Evolutionary conservation across 2,888 invertebrate species (phyloP), one percentile per base, ranked within the genome.

Genomic region (Limnephilus auricula): DNA sequence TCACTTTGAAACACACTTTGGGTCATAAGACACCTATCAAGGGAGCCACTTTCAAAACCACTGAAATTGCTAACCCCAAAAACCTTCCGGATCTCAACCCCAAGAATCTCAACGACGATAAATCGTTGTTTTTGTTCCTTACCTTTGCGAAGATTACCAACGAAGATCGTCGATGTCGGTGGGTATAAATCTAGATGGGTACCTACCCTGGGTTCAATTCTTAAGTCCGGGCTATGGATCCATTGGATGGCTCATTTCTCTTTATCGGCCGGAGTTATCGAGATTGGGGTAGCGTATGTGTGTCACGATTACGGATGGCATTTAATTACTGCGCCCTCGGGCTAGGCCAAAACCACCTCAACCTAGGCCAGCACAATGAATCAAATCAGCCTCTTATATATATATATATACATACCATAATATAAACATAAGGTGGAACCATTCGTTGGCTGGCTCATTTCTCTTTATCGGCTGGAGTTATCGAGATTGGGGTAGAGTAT

Each of bases 261-360:
- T 80, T 32, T 32, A 80, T 13, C 31, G 80, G 18, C 15, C 32
- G 65, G 25, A 65, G 65, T 65, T 65, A 65, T 25, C 65, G 65
- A 50, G 65, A 65, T 40, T 15, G 85, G 40, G 10, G 45, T 85
- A 85, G 85, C 65, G 50, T 65, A 86, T 86, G 86, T 65, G 25
- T 65, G 86, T 86, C 86, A 86, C 86, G 86, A 86, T 86, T 86
- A 86, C 31, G 65, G 65, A 4, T 30, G 86, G 86, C 86, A 86
- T 86, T 86, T 86, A 86, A 86, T 86, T 86, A 86, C 86, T 30
- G 31, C 86, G 50, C 86, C 15, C 65, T 37, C 65, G 31, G 45
- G 65, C 37, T 30, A 10, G 2, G 5, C 86, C 25, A 65, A 18
- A 25, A 9, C 65, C 45, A 15, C 10, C 25, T 25, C 50, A 50